These are phyloP conservation scores for Microctenopoma stevenorrisi DNA, from an alignment of 2,797 vertebrate species.

Conservation along the genomic window DNA sequence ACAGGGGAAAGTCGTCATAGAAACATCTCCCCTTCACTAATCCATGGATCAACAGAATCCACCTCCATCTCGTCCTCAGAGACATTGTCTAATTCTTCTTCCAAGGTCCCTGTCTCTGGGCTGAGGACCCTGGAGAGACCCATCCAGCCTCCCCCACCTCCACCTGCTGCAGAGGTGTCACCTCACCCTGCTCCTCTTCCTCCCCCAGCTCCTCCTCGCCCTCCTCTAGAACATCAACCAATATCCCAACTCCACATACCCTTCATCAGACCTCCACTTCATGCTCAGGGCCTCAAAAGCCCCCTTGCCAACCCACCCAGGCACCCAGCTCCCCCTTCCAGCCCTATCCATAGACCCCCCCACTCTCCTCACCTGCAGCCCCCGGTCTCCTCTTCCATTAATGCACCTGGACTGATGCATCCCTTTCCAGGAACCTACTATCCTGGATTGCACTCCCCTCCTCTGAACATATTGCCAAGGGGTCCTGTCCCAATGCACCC, in stretches of 20 bases:
- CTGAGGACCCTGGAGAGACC: conserved; percentile 87
- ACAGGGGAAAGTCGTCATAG: conserved; percentile 77
- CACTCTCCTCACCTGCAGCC: conserved; percentile 76
- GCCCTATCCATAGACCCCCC: conserved; percentile 91
- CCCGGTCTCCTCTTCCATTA: conserved; percentile 66
- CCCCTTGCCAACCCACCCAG: conserved; percentile 85
- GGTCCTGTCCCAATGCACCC: conserved; percentile 92
- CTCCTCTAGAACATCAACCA: conserved; percentile 90
- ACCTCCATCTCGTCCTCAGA: conserved; percentile 89
- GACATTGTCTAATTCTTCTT: conserved; percentile 84
- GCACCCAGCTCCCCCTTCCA: conserved; percentile 88
- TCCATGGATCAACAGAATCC: conserved; percentile 77
- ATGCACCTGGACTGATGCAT: conserved; percentile 89
- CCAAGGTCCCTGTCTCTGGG: conserved; percentile 89
- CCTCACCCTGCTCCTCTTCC: conserved; percentile 82
- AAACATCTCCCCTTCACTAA: conserved; percentile 88
- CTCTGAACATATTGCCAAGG: conserved; percentile 93
- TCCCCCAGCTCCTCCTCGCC: conserved; percentile 83
- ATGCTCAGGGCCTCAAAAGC: conserved; percentile 93
- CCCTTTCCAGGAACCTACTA: conserved; percentile 90
- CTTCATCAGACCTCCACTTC: conserved; percentile 92
- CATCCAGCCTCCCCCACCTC: conserved; percentile 80
- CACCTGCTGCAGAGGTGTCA: conserved; percentile 72
- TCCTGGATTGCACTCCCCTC: conserved; percentile 91
- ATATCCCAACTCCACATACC: conserved; percentile 92